These are phyloP conservation scores for Pocillopora verrucosa DNA, from an alignment of 64 coral and sea anemone species.

Conservation along the genomic window DNA sequence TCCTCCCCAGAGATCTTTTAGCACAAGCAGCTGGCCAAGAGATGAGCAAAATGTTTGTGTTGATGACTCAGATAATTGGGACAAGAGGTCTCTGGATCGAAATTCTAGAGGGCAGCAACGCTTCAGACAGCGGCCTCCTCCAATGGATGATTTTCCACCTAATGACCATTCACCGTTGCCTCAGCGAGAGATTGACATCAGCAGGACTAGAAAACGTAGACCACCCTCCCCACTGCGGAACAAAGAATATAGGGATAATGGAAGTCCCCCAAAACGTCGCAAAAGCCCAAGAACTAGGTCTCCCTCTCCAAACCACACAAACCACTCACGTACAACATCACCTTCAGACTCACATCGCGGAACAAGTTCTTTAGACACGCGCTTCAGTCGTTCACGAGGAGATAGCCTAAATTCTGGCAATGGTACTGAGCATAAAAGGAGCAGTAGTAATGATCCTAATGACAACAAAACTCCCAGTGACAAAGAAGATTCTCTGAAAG, in stretches of 20 bases:
- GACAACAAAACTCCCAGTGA: conserved; percentile 62
- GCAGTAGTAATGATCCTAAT: conserved; percentile 50
- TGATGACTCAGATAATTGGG: conserved; percentile 85
- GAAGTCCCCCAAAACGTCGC: conserved; percentile 67
- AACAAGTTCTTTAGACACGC: conserved; percentile 82
- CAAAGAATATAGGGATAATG: conserved; percentile 64
- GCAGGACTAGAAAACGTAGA: conserved; percentile 79
- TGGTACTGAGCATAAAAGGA: conserved; percentile 61
- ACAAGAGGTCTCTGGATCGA: conserved; percentile 66
- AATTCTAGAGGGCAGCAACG: conserved; percentile 58
- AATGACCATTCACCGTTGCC: conserved; percentile 64
- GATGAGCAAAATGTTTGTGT: conserved; percentile 49
- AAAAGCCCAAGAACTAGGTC: conserved; percentile 94
- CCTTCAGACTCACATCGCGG: conserved; percentile 72
- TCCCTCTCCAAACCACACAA: conserved; percentile 80
- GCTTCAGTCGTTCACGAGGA: conserved; percentile 63
- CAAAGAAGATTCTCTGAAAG: conserved; percentile 60
- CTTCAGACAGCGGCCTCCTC: conserved; percentile 67
- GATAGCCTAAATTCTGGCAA: conserved; percentile 29
- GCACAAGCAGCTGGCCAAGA: conserved; percentile 65
- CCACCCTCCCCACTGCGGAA: conserved; percentile 55
- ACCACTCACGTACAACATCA: conserved; percentile 81
- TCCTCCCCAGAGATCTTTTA: conserved; percentile 48
- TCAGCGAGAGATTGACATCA: conserved; percentile 52
- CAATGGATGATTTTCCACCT: conserved; percentile 68